phyloP scores from a whole-genome alignment of 2,797 vertebrate genomes.

The Sebastes hopkinsi region DNA sequence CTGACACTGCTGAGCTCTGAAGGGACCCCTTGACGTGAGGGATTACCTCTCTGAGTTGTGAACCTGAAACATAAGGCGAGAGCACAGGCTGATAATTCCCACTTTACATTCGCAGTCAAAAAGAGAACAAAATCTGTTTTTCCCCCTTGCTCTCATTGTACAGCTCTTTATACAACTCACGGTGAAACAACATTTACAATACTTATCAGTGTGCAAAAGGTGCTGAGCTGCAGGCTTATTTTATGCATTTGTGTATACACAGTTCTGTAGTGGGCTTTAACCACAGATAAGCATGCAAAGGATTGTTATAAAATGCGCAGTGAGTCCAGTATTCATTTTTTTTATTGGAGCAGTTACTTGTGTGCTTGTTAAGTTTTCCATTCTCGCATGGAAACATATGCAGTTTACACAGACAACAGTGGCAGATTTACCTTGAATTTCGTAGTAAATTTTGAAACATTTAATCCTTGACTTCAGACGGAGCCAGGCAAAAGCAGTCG shows the following conservation, averaged over 20 bases:
- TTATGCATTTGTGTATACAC: not conserved
- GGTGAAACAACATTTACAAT: not conserved
- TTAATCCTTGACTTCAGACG: not conserved
- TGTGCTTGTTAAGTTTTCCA: not conserved
- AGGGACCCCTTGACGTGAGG: not conserved
- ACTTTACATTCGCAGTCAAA: conserved; percentile 2
- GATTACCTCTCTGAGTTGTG: not conserved
- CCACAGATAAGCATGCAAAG: not conserved
- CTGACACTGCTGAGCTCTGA: conserved; percentile 16
- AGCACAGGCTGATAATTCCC: not conserved
- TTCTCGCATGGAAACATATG: not conserved
- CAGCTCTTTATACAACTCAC: not conserved
- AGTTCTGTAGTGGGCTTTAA: not conserved
- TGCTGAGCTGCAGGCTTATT: conserved; percentile 1
- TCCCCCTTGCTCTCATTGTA: not conserved
- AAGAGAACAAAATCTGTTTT: not conserved
- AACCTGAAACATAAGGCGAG: not conserved
- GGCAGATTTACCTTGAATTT: not conserved
- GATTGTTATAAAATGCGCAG: not conserved
- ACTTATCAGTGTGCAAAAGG: not conserved
- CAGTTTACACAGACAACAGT: not conserved
- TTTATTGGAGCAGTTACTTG: not conserved
- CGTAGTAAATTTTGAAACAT: not conserved
- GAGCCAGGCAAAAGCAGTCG: not conserved
- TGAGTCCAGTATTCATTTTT: not conserved